Conservation (phyloP, 2,113 vertebrate species). For the Thalassoma bifasciatum region DNA sequence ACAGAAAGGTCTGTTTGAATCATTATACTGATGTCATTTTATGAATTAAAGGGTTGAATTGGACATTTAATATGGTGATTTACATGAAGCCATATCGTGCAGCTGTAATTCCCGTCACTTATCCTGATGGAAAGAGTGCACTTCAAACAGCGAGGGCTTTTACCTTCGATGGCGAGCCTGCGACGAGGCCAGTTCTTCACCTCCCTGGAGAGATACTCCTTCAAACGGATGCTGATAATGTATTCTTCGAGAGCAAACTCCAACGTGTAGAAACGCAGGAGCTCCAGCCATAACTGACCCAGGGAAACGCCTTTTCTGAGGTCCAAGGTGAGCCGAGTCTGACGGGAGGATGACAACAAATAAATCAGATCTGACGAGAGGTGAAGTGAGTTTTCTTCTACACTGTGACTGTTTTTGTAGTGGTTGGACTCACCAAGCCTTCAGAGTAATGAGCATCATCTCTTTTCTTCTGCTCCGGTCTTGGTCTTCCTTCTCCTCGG, state of each 20-base stretch:
- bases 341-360: background rate
- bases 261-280: conserved; percentile 97
- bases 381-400: background rate
- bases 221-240: conserved; percentile 95
- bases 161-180: conserved; percentile 96
- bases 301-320: conserved; percentile 82
- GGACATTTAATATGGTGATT: too few species aligned
- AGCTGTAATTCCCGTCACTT: too few species aligned
- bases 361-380: background rate
- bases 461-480: conserved; percentile 84
- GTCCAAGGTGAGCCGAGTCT: conserved; percentile 88
- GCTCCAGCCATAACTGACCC: conserved; percentile 96
- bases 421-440: conserved; percentile 87
- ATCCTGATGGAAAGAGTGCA: too few species aligned
- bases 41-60: background rate
- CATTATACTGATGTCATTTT: too few species aligned
- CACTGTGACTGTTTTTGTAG: background rate
- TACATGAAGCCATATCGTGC: too few species aligned
- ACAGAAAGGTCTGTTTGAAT: too few species aligned
- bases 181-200: conserved; percentile 98
- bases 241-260: conserved; percentile 97
- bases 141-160: conserved; percentile 7
- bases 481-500: conserved; percentile 85
- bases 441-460: conserved; percentile 78
- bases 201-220: conserved; percentile 91